Conservation (phyloP, 2,888 invertebrate species). For the Oscheius sp. region DNA sequence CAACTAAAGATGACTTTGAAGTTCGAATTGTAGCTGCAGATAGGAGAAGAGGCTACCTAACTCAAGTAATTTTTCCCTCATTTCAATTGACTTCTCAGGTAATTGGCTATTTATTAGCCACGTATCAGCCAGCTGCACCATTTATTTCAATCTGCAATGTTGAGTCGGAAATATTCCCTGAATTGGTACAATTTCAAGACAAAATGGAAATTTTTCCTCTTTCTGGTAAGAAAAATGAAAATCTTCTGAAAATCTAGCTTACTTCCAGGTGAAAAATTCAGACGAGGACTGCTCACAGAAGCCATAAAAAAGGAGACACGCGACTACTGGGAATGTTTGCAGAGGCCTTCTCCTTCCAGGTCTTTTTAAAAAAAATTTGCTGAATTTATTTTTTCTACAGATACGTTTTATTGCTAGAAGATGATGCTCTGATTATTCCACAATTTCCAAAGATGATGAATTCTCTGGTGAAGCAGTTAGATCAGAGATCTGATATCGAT, state of each 20-base stretch:
- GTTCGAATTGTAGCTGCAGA: conserved; percentile 41
- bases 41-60: conserved; percentile 29
- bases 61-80: conserved; percentile 7
- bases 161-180: conserved; percentile 1
- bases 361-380: not conserved
- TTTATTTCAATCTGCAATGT: conserved; percentile 9
- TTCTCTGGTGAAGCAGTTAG: conserved; percentile 38
- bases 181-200: conserved; percentile 8
- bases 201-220: conserved; percentile 2
- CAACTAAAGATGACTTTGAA: conserved; percentile 26
- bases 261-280: not conserved
- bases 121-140: not conserved
- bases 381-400: not conserved
- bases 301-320: conserved; percentile 42
- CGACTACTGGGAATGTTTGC: conserved; percentile 55
- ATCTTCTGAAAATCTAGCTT: not conserved
- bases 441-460: conserved; percentile 35
- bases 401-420: conserved; percentile 50
- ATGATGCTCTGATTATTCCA: conserved; percentile 46
- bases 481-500: conserved; percentile 34
- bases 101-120: conserved; percentile 6
- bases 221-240: not conserved
- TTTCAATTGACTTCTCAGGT: conserved; percentile 19
- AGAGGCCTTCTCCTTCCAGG: conserved; percentile 16
- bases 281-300: not conserved